A percentile compares a stretch with the other conserved stretches of the same genome.
phyloP scores from a whole-genome alignment of 1,140 invertebrate genomes.

The Tenebrio molitor region DNA sequence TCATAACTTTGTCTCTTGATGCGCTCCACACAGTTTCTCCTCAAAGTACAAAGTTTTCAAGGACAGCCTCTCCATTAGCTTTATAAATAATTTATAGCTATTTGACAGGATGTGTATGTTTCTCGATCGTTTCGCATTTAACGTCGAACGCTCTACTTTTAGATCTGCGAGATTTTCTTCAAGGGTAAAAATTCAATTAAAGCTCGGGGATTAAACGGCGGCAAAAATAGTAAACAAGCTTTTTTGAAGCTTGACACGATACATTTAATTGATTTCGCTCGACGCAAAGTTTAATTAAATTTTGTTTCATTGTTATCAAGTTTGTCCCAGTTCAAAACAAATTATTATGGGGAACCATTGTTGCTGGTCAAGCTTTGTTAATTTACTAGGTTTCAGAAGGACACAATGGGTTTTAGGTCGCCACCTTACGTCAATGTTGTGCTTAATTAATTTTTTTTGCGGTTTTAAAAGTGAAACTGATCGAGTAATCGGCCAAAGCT shows the following conservation, averaged over 20 bases:
- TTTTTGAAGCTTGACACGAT: conserved; percentile 5
- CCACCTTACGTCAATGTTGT: too few relatives aligned
- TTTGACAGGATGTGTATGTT: neutral
- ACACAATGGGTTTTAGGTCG: conserved; percentile 13
- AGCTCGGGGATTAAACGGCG: neutral
- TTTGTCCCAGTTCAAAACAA: conserved; percentile 32
- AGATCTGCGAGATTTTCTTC: neutral
- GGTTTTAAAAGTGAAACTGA: too few relatives aligned
- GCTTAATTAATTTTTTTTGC: too few relatives aligned
- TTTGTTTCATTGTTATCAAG: conserved; percentile 38
- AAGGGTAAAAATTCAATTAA: conserved; percentile 12
- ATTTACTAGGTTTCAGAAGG: neutral
- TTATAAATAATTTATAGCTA: conserved; percentile 11
- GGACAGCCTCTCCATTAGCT: neutral
- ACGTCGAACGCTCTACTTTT: neutral
- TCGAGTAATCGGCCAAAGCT: too few relatives aligned
- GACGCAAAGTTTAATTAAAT: conserved; percentile 34
- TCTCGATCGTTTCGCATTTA: neutral
- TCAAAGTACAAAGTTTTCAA: conserved; percentile 8
- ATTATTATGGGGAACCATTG: conserved; percentile 12
- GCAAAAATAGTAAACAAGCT: conserved; percentile 21
- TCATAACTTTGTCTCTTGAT: neutral
- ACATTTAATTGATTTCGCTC: conserved; percentile 5
- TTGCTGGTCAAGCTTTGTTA: conserved; percentile 37
- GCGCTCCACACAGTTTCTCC: neutral